Evolutionary conservation across 2,888 invertebrate species (phyloP), one percentile per base, ranked within the genome.

Genomic region (Caenorhabditis sp.): DNA sequence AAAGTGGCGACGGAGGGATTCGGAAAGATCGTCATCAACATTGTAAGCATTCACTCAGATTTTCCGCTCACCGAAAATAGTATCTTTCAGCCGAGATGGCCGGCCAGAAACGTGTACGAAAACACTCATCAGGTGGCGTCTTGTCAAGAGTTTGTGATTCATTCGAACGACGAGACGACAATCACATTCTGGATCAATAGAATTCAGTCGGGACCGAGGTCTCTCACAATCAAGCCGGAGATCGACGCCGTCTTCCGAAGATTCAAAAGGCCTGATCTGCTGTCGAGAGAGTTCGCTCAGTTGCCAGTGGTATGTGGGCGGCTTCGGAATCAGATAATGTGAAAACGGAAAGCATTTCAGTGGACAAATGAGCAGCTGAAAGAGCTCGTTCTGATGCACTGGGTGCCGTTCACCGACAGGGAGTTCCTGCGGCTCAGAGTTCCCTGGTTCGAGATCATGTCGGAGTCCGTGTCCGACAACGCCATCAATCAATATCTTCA

Each of bases 381-480:
- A 11, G 52, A 52, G 35, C 52, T 52, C 35, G 22, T 52, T 8
- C 1, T 52, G 17, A 52, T 52, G 52, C 52, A 52, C 52, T 22
- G 30, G 32, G 22, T 52, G 15, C 52, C 52, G 13, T 52, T 52
- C 35, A 22, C 52, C 22, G 52, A 35, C 13, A 22, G 9, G 7
- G 17, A 52, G 22, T 52, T 52, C 22, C 22, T 37, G 2, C 0
- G 5, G 2, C 35, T 52, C 22, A 20, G 22, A 0, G 6, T 20
- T 13, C 17, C 17, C 2, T 35, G 11, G 20, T 35, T 52, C 22
- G 52, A 52, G 11, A 35, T 52, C 5, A 32, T 52, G 35, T 11
- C 22, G 15, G 7, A 4, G 9, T 35, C 35, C 5, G 9, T 52
- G 13, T 52, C 35, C 2, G 52, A 52, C 7, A 8, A 20, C 2